A percentile compares a stretch with the other conserved stretches of the same genome.
These are phyloP conservation scores for Elymnias hypermnestra DNA, from an alignment of 1,140 invertebrate genomes.

Conservation along the genomic window DNA sequence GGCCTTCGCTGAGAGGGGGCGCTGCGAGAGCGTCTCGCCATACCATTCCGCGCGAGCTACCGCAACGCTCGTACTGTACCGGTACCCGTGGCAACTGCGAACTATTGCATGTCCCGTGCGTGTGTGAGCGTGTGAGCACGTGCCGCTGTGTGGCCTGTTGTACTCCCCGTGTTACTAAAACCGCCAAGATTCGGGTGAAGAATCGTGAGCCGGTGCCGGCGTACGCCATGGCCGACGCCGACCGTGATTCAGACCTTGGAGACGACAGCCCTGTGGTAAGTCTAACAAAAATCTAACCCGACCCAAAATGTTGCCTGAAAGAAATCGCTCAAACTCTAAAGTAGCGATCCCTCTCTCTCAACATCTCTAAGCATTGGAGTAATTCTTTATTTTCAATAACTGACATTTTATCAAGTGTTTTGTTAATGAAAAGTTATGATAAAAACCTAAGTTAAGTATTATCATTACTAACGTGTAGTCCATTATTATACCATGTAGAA, in stretches of 20 bases:
- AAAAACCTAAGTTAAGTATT: no score
- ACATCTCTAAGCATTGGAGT: no score
- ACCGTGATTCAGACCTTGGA: slow-evolving; percentile 85
- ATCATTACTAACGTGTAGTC: no score
- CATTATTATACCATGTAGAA: no score
- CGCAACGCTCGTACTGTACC: slow-evolving; percentile 32
- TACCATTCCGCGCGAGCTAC: slow-evolving; percentile 46
- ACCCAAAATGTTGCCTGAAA: no score
- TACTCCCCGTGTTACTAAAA: slow-evolving; percentile 48
- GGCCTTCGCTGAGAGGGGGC: slow-evolving; percentile 45
- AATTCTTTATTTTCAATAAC: no score
- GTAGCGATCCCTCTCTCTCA: no score
- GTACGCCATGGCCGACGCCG: slow-evolving; percentile 89
- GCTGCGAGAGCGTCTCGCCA: slow-evolving; percentile 26
- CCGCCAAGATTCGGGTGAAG: slow-evolving; percentile 93
- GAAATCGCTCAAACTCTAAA: no score
- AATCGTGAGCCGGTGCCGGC: slow-evolving; percentile 90
- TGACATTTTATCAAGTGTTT: no score
- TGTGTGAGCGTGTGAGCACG: slow-evolving; percentile 45
- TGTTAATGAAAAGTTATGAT: no score
- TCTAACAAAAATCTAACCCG: slow-evolving; percentile 4
- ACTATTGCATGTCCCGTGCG: slow-evolving; percentile 40
- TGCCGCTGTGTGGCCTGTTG: slow-evolving; percentile 43
- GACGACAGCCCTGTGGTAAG: slow-evolving; percentile 79
- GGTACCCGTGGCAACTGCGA: slow-evolving; percentile 10